Percentiles rank a stretch among this genome's conserved stretches.
These are phyloP conservation scores for Coregonus ussuriensis DNA, from an alignment of 2,797 vertebrate species.

Conservation along the genomic window DNA sequence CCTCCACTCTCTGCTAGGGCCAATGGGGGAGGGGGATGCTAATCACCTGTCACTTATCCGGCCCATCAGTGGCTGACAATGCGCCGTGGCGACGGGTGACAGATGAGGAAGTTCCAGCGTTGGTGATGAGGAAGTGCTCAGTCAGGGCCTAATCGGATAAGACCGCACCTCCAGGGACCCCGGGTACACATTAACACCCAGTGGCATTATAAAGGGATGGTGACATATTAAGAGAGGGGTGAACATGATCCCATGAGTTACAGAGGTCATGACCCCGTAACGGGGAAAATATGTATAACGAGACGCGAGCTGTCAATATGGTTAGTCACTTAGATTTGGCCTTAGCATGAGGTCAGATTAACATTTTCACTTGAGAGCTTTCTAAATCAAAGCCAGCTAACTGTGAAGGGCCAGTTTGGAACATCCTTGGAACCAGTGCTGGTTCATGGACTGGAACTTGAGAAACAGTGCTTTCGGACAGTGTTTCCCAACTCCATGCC, in stretches of 20 bases:
- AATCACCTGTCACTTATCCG: conserved; percentile 45
- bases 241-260: conserved; percentile 25
- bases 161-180: not conserved
- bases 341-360: not conserved
- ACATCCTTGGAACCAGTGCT: too few species aligned
- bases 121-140: conserved; percentile 12
- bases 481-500: too few species aligned
- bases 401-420: not conserved
- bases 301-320: not conserved
- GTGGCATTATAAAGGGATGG: not conserved
- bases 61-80: conserved; percentile 25
- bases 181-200: not conserved
- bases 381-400: too few species aligned
- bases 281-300: not conserved
- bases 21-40: conserved; percentile 19
- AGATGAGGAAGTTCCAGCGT: conserved; percentile 14
- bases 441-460: too few species aligned
- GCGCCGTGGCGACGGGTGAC: conserved; percentile 24
- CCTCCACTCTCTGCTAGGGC: not conserved
- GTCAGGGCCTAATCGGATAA: conserved; percentile 12
- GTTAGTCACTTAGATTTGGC: not conserved
- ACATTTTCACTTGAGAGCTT: too few species aligned
- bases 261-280: not conserved
- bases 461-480: too few species aligned
- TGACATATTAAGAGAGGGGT: conserved; percentile 20